A percentile compares a stretch with the other conserved stretches of the same genome.
Evolutionary conservation across 2,797 vertebrate genomes (phyloP).

Genomic region (Synanceia verrucosa): DNA sequence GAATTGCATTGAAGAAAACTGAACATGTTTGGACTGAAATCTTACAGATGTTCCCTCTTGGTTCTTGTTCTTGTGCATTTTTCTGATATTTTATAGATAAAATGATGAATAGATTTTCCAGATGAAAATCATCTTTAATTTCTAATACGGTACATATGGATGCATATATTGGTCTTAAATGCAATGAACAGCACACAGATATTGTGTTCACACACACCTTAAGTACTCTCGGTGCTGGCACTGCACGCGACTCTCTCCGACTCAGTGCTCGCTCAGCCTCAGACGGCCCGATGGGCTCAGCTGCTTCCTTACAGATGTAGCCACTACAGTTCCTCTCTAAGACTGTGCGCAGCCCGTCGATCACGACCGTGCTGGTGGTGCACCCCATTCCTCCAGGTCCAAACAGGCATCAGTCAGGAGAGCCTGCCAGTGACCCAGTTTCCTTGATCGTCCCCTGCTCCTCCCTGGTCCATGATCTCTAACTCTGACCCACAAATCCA

Average conservation of each 20-base stretch:
- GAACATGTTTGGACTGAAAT: not conserved
- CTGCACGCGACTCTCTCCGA: conserved; percentile 87
- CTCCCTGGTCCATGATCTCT: conserved; percentile 60
- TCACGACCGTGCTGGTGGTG: conserved; percentile 92
- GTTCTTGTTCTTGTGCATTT: not conserved
- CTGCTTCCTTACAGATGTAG: conserved; percentile 91
- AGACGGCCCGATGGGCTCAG: conserved; percentile 85
- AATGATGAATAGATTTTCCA: rapidly evolving
- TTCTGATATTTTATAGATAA: not conserved
- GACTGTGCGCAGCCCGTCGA: conserved; percentile 92
- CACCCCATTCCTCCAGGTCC: conserved; percentile 92
- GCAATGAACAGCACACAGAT: not conserved
- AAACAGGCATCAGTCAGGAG: conserved; percentile 74
- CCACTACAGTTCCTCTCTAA: conserved; percentile 94
- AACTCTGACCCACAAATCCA: conserved; percentile 51
- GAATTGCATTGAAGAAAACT: not conserved
- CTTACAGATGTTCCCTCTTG: not conserved
- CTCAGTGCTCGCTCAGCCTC: conserved; percentile 85
- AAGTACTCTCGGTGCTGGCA: conserved; percentile 82
- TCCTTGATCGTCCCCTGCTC: conserved; percentile 42
- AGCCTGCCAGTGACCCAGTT: conserved; percentile 66
- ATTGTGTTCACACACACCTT: conserved; percentile 70
- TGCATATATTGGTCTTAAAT: not conserved
- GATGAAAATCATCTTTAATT: not conserved
- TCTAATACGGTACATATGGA: not conserved